Evolutionary conservation across 2,888 invertebrate species (phyloP), one percentile per base, ranked within the genome.

Genomic region (Patella pellucida): DNA sequence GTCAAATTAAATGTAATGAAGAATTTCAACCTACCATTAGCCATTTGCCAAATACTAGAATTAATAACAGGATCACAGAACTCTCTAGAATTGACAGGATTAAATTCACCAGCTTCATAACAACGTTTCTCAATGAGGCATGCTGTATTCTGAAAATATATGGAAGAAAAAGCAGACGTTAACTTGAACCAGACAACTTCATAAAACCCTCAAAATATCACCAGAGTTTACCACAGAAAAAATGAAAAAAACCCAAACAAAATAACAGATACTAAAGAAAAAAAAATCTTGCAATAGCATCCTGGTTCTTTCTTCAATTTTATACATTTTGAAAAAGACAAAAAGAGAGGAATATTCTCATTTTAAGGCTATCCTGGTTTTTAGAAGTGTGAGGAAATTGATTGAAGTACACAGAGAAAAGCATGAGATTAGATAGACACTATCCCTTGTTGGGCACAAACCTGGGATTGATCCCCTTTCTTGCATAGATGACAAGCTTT

Each of bases 21-120:
- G 41, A 41, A 41, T 41, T 19, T 15, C 12, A 52, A 51, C 54
- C 73, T 68, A 84, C 85, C 82, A 62, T 78, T 75, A 9, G 81
- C 81, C 23, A 19, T 72, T 73, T 83, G 83, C 85, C 85, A 85
- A 7, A 41, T 62, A 52, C 79, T 80, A 27, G 72, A 72, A 75
- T 79, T 83, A 31, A 81, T 54, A 23, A 51, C 68, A 11, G 83
- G 82, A 50, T 83, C 78, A 78, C 85, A 85, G 62, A 76, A 85
- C 67, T 81, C 67, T 19, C 80, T 69, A 15, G 73, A 54, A 54
- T 83, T 75, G 2, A 23, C 23, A 5, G 84, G 81, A 67, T 83
- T 84, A 74, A 73, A 83, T 75, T 84, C 83, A 68, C 82, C 82
- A 52, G 78, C 74, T 69, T 85, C 85, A 76, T 82, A 85, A 68